Conservation (phyloP, 2,113 vertebrate species). For the Festucalex cinctus region DNA sequence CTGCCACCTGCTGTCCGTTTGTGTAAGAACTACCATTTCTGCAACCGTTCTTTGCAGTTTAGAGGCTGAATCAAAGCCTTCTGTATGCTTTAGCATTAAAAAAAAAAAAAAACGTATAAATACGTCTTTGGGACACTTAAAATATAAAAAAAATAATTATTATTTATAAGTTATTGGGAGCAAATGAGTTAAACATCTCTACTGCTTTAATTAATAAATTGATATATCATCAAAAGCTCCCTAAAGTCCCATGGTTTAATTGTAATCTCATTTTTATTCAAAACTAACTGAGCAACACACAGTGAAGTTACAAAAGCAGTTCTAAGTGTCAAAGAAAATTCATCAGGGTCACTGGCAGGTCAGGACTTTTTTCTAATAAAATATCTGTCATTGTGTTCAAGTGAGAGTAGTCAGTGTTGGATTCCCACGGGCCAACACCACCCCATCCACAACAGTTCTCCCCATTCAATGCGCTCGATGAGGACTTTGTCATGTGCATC, state of each 20-base stretch:
- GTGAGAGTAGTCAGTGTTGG: conserved; percentile 42
- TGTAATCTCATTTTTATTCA: not conserved
- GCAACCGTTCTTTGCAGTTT: no score
- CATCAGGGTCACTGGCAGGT: conserved; percentile 51
- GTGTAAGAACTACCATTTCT: no score
- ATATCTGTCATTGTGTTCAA: conserved; percentile 56
- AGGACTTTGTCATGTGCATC: conserved; percentile 63
- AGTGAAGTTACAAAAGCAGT: conserved; percentile 12
- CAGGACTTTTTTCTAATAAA: conserved; percentile 53
- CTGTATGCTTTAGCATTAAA: no score
- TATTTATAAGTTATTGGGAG: no score
- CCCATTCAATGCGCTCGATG: conserved; percentile 57
- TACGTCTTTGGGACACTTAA: no score
- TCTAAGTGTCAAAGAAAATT: conserved; percentile 9
- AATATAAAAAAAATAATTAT: no score
- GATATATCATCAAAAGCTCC: not conserved
- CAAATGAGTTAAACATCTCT: no score
- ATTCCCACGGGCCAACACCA: conserved; percentile 54
- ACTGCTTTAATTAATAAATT: not conserved
- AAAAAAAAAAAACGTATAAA: no score
- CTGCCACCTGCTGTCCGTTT: no score
- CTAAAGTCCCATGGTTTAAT: not conserved
- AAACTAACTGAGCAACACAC: conserved; percentile 12
- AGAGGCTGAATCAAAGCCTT: no score
- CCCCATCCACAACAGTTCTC: conserved; percentile 44